Evolutionary conservation across 2,113 vertebrate species (phyloP).

Genomic region (Meleagris gallopavo): DNA sequence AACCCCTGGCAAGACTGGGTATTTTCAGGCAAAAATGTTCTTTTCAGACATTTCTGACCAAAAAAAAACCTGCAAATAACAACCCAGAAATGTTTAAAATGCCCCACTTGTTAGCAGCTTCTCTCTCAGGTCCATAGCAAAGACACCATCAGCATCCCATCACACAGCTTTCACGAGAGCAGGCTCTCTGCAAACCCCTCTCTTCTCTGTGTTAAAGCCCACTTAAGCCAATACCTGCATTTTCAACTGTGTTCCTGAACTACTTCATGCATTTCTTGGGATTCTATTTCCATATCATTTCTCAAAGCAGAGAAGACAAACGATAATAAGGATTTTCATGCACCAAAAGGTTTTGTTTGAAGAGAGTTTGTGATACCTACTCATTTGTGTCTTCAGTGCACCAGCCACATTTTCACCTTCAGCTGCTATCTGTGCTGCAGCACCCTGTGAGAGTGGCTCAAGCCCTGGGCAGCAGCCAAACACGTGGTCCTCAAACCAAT

Average conservation of each 20-base stretch:
- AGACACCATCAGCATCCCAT: neutral
- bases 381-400: neutral
- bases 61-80: neutral
- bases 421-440: neutral
- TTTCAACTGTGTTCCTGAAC: neutral
- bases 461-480: neutral
- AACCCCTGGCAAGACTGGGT: neutral
- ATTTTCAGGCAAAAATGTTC: neutral
- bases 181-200: neutral
- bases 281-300: neutral
- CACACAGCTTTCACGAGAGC: neutral
- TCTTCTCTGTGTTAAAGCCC: neutral
- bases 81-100: neutral
- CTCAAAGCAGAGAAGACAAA: neutral
- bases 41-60: neutral
- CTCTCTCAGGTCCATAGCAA: neutral
- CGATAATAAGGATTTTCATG: neutral
- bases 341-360: neutral
- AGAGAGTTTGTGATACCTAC: neutral
- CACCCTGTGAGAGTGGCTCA: neutral
- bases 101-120: neutral
- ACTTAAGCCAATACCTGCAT: neutral
- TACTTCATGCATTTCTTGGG: neutral
- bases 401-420: neutral
- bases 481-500: neutral